These are phyloP conservation scores for Limnodromus scolopaceus DNA, from an alignment of 2,797 vertebrate species.

Conservation along the genomic window DNA sequence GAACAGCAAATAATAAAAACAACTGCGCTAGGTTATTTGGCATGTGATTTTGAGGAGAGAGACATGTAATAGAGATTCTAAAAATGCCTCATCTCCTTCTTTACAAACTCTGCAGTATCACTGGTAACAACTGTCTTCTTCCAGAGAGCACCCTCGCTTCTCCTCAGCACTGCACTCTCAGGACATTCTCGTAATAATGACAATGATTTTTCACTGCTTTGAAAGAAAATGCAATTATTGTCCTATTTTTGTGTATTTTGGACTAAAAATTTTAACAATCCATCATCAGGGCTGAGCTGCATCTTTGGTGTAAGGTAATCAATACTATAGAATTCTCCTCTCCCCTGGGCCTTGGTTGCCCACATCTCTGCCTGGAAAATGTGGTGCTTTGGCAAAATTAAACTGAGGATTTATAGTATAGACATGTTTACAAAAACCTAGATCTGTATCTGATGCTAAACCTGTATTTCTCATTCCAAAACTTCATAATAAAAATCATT, in stretches of 20 bases:
- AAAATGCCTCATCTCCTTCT: not conserved
- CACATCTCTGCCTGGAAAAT: not conserved
- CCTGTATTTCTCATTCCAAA: conserved; percentile 1
- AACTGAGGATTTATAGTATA: not conserved
- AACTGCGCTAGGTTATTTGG: not conserved
- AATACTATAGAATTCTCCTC: not conserved
- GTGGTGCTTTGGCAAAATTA: not conserved
- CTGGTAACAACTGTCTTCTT: not conserved
- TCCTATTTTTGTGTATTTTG: not conserved
- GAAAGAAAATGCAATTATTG: not conserved
- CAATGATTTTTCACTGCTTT: not conserved
- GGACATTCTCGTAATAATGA: not conserved
- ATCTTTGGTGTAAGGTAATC: not conserved
- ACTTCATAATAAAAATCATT: not conserved
- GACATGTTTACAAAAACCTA: not conserved
- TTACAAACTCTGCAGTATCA: not conserved
- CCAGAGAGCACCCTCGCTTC: not conserved
- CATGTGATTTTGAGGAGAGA: not conserved
- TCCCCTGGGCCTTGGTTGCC: not conserved
- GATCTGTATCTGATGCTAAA: not conserved
- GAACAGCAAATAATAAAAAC: not conserved
- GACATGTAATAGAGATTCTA: not conserved
- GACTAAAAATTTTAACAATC: not conserved
- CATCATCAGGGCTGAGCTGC: not conserved
- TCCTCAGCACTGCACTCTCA: not conserved